Conservation (phyloP, 2,113 vertebrate genomes). For the Periophthalmus modestus region DNA sequence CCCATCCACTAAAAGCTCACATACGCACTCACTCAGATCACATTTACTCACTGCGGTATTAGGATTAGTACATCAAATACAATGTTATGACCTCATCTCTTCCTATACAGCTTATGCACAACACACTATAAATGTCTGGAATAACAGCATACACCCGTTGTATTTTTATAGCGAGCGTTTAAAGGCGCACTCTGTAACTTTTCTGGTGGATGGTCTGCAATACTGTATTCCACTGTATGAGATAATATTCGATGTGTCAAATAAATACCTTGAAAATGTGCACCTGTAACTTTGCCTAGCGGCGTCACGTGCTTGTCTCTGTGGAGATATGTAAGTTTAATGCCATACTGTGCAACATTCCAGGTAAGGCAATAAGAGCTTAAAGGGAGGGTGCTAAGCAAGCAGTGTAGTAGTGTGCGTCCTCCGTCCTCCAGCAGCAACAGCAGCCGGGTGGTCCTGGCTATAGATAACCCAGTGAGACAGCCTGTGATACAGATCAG, state of each 20-base stretch:
- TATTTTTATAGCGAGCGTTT: background rate
- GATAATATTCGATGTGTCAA: too few relatives aligned
- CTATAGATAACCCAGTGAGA: constrained; percentile 58
- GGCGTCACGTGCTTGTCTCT: too few relatives aligned
- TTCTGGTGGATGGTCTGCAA: too few relatives aligned
- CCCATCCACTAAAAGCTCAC: background rate
- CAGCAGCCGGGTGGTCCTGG: constrained; percentile 62
- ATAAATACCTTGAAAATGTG: too few relatives aligned
- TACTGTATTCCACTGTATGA: too few relatives aligned
- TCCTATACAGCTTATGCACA: background rate
- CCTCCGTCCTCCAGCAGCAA: constrained; percentile 38
- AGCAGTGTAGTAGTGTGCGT: background rate
- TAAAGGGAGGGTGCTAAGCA: background rate
- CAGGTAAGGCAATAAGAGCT: too few relatives aligned
- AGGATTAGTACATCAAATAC: background rate
- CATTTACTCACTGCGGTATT: background rate
- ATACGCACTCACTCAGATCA: background rate
- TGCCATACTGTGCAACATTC: too few relatives aligned
- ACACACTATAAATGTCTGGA: background rate
- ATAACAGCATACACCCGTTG: background rate
- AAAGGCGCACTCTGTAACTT: too few relatives aligned
- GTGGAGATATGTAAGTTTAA: too few relatives aligned
- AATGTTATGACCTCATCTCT: background rate
- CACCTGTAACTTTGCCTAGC: too few relatives aligned
- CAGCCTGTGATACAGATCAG: constrained; percentile 70